Evolutionary conservation across 2,113 vertebrate genomes (phyloP).

Genomic region (Kryptolebias marmoratus): DNA sequence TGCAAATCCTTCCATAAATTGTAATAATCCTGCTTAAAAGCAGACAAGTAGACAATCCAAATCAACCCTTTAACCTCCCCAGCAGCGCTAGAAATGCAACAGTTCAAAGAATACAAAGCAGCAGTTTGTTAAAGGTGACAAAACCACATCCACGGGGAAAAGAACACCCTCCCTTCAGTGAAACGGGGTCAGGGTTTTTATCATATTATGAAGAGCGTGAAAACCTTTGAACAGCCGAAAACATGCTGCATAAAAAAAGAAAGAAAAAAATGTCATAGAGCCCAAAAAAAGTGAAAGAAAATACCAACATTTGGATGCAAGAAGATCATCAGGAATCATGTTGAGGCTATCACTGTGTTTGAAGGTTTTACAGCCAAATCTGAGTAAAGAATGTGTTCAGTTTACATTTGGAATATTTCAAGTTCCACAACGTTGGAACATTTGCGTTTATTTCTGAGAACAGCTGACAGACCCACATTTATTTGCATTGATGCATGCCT

Average conservation of each 20-base stretch:
- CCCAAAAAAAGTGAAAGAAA: not conserved
- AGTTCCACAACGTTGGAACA: not conserved
- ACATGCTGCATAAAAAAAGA: not conserved
- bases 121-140: not conserved
- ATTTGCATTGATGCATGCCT: slow-evolving; percentile 10
- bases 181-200: not conserved
- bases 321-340: not conserved
- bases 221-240: not conserved
- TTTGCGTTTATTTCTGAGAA: not conserved
- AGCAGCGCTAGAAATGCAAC: not conserved
- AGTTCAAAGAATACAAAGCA: not conserved
- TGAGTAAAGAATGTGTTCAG: not conserved
- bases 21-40: not conserved
- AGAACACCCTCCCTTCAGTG: not conserved
- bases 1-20: not conserved
- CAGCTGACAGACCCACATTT: not conserved
- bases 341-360: not conserved
- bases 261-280: not conserved
- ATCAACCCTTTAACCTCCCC: not conserved
- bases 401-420: not conserved
- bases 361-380: not conserved
- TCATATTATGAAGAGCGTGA: not conserved
- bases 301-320: not conserved
- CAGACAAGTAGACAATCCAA: not conserved
- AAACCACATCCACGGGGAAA: not conserved